These are phyloP conservation scores for Cossypha heuglini DNA, from an alignment of 2,797 vertebrate genomes.

Conservation along the genomic window DNA sequence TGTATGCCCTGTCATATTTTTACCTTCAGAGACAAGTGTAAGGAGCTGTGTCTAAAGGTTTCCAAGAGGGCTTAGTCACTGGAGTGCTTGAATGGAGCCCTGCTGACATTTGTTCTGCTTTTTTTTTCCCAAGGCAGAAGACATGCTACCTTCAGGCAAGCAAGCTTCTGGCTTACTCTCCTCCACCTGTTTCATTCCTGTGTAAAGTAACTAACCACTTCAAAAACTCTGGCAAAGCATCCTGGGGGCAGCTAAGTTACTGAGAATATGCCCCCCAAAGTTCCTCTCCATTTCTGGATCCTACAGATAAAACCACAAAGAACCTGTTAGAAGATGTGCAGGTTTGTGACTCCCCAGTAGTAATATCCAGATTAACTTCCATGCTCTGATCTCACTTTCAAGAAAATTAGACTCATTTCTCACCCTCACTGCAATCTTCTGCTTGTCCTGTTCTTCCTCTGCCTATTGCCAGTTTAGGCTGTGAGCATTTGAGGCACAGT, in stretches of 20 bases:
- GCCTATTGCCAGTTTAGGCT: neutral
- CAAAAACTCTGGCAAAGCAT: neutral
- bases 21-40: neutral
- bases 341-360: neutral
- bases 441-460: neutral
- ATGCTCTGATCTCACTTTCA: neutral
- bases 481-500: neutral
- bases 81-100: neutral
- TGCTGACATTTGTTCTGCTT: neutral
- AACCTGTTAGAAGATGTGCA: neutral
- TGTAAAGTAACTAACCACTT: neutral
- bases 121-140: neutral
- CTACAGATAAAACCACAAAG: neutral
- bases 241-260: neutral
- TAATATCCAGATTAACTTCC: neutral
- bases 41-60: neutral
- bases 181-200: neutral
- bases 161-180: neutral
- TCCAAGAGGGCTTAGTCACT: neutral
- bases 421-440: neutral
- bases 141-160: neutral
- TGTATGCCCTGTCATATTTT: neutral
- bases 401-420: neutral
- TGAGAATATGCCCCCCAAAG: neutral
- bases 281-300: neutral